Evolutionary conservation across 2,888 invertebrate genomes (phyloP).

Genomic region (Geotrupes spiniger): DNA sequence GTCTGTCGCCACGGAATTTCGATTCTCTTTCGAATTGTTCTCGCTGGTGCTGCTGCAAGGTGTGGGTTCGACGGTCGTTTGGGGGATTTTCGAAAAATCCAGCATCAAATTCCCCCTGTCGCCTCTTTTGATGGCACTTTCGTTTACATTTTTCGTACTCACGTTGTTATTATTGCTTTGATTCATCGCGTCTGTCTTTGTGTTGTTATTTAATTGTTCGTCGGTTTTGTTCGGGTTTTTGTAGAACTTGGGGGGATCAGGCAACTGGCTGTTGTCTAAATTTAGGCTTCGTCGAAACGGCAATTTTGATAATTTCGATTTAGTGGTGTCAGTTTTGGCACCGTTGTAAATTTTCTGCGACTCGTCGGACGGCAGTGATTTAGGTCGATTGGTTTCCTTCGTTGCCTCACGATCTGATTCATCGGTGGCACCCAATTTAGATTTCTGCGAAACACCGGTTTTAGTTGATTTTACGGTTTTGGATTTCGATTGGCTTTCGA

Average conservation of each 20-base stretch:
- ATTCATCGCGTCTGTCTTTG: background rate
- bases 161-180: background rate
- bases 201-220: background rate
- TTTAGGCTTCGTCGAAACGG: constrained; percentile 47
- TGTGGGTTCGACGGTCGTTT: constrained; percentile 19
- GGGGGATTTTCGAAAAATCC: constrained; percentile 55
- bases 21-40: constrained; percentile 39
- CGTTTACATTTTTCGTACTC: constrained; percentile 9
- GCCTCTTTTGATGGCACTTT: constrained; percentile 29
- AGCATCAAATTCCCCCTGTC: constrained; percentile 58
- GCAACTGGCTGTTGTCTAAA: constrained; percentile 35
- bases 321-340: constrained; percentile 47
- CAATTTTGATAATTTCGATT: constrained; percentile 41
- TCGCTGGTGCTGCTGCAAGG: constrained; percentile 26
- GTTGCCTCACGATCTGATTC: constrained; percentile 9
- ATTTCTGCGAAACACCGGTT: constrained; percentile 22
- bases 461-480: constrained; percentile 14
- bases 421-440: background rate
- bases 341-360: constrained; percentile 54
- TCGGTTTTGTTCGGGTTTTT: constrained; percentile 19
- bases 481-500: constrained; percentile 5
- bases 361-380: constrained; percentile 55
- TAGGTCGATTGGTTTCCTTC: constrained; percentile 55
- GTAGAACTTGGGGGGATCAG: constrained; percentile 33
- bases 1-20: constrained; percentile 51